phyloP scores from a whole-genome alignment of 2,888 invertebrate genomes.

The Agonopterix arenella region DNA sequence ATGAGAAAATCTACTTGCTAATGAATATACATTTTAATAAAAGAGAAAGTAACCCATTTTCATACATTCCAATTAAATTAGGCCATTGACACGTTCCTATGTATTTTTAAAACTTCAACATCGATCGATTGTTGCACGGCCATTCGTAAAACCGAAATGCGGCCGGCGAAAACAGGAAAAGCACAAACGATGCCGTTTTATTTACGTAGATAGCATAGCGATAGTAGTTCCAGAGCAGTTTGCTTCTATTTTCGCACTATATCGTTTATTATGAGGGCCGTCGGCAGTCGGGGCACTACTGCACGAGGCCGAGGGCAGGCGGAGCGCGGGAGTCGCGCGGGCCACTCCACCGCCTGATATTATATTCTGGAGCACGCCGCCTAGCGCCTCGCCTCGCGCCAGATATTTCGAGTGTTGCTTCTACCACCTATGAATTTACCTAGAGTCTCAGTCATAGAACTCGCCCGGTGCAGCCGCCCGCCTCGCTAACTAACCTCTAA shows the following conservation, averaged over 20 bases:
- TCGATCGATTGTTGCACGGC: constrained; percentile 51
- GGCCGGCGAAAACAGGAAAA: constrained; percentile 47
- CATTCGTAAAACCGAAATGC: constrained; percentile 53
- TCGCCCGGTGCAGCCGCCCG: constrained; percentile 63
- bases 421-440: constrained; percentile 71
- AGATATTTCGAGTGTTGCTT: constrained; percentile 75
- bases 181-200: constrained; percentile 61
- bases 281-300: constrained; percentile 21
- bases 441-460: constrained; percentile 66
- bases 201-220: constrained; percentile 57
- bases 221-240: constrained; percentile 38
- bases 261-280: constrained; percentile 64
- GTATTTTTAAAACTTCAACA: constrained; percentile 53
- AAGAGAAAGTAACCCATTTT: too few species aligned
- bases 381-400: constrained; percentile 47
- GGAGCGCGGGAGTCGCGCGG: constrained; percentile 40
- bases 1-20: too few species aligned
- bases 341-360: constrained; percentile 70
- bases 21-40: too few species aligned
- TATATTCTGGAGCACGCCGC: constrained; percentile 76
- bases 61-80: constrained; percentile 9
- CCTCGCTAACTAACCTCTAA: constrained; percentile 32
- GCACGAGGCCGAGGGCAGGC: constrained; percentile 17
- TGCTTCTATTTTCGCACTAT: constrained; percentile 70
- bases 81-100: constrained; percentile 31